A percentile compares a stretch with the other conserved stretches of the same genome.
Evolutionary conservation across 2,797 vertebrate species (phyloP).

Genomic region (Fundulus diaphanus): DNA sequence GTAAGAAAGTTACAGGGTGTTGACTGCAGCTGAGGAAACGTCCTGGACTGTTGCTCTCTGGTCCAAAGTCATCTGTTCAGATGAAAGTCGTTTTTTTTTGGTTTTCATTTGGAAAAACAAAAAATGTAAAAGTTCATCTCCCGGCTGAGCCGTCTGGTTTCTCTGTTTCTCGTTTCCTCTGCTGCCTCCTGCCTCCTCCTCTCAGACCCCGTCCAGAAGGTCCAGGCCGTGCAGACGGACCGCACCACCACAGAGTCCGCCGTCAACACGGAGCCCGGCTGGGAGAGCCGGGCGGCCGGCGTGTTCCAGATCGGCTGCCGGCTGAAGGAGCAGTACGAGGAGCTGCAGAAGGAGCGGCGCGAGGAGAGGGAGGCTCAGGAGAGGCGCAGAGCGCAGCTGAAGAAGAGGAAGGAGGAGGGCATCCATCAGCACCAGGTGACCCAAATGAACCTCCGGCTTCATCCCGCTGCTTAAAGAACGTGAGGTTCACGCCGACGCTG

Average conservation of each 20-base stretch:
- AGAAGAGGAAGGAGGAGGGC: conserved; percentile 58
- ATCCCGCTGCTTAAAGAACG: no score
- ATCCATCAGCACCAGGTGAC: conserved; percentile 61
- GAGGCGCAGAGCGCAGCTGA: conserved; percentile 34
- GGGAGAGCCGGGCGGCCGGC: conserved; percentile 54
- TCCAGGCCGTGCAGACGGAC: conserved; percentile 53
- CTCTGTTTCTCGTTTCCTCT: background rate
- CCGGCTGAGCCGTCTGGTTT: no score
- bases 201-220: conserved; percentile 30
- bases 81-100: no score
- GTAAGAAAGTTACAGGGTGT: no score
- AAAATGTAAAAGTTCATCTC: no score
- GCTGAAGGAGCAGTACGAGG: conserved; percentile 21
- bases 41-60: no score
- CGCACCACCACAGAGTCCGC: background rate
- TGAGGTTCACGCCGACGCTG: background rate
- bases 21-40: no score
- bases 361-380: conserved; percentile 32
- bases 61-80: no score
- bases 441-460: background rate
- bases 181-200: background rate
- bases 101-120: background rate
- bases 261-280: conserved; percentile 56
- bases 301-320: conserved; percentile 26
- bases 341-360: conserved; percentile 30